Conservation (phyloP, 2,797 vertebrate species). For the Thaleichthys pacificus region DNA sequence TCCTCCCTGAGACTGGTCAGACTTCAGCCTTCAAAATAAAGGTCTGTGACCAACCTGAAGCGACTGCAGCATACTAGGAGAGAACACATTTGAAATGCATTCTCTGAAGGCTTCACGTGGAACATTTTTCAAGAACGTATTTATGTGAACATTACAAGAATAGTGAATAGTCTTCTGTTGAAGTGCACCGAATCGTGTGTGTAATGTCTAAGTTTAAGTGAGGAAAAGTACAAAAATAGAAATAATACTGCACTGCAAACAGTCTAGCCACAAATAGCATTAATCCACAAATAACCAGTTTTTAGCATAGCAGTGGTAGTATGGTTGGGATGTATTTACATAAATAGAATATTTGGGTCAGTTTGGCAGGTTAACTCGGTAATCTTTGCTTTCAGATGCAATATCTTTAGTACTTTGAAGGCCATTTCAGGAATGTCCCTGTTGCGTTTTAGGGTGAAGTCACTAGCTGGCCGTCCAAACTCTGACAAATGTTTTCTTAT, state of each 20-base stretch:
- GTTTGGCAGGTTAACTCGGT: constrained; percentile 18
- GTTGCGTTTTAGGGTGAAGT: constrained; percentile 56
- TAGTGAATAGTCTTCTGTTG: not conserved
- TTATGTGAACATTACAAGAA: not conserved
- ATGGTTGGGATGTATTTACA: constrained; percentile 15
- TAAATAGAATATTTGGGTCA: constrained; percentile 35
- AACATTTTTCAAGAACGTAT: not conserved
- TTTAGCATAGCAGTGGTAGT: constrained; percentile 39
- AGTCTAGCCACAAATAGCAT: constrained; percentile 32
- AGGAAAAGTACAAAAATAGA: constrained; percentile 52
- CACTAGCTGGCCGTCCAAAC: constrained; percentile 44
- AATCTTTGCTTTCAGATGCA: constrained; percentile 49
- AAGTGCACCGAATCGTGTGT: not conserved
- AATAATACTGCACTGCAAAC: constrained; percentile 46
- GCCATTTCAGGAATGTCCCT: constrained; percentile 44
- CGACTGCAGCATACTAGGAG: not conserved
- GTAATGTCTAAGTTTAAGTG: constrained; percentile 20
- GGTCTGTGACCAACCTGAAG: not conserved
- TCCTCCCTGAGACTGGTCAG: constrained; percentile 50
- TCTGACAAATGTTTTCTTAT: constrained; percentile 64
- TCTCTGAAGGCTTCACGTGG: not conserved
- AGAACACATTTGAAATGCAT: not conserved
- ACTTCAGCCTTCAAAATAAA: constrained; percentile 53
- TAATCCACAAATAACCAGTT: constrained; percentile 39
- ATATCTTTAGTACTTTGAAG: constrained; percentile 34